A percentile compares a stretch with the other conserved stretches of the same genome.
These are phyloP conservation scores for Zaprionus vittiger DNA, from an alignment of 1,140 invertebrate species.

Conservation along the genomic window DNA sequence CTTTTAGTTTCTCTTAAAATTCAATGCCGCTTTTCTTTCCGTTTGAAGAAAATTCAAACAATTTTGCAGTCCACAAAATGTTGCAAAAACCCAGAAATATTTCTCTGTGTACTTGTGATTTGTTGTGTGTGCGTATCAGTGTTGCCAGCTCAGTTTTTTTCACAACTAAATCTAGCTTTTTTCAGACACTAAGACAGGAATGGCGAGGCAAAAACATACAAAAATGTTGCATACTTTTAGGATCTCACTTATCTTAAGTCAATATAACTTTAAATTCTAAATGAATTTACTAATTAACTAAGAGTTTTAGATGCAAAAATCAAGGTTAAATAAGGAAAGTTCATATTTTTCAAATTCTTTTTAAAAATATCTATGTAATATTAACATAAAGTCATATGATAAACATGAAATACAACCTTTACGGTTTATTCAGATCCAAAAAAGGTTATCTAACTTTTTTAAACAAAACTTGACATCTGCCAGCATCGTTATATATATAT, in stretches of 20 bases:
- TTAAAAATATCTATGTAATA: background rate
- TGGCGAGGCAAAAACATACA: constrained; percentile 16
- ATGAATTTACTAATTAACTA: background rate
- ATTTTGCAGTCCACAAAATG: constrained; percentile 49
- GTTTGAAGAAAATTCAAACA: constrained; percentile 47
- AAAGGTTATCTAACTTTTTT: background rate
- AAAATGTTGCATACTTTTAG: constrained; percentile 45
- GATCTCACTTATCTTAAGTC: background rate
- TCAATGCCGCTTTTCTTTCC: constrained; percentile 45
- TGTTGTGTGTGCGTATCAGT: constrained; percentile 13
- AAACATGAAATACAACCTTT: background rate
- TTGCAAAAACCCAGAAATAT: constrained; percentile 59
- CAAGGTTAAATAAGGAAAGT: background rate
- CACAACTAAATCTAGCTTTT: too few relatives aligned
- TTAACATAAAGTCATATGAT: background rate
- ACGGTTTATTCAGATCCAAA: background rate
- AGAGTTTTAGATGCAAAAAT: background rate
- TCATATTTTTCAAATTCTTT: too few relatives aligned
- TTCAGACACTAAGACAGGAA: background rate
- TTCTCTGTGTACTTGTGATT: constrained; percentile 20
- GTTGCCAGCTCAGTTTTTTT: background rate
- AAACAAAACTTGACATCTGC: background rate
- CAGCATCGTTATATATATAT: constrained; percentile 15
- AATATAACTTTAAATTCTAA: background rate
- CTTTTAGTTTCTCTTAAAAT: constrained; percentile 17